A percentile compares a stretch with the other conserved stretches of the same genome.
Evolutionary conservation across 1,140 invertebrate genomes (phyloP).

Genomic region (Sycobia sp.): DNA sequence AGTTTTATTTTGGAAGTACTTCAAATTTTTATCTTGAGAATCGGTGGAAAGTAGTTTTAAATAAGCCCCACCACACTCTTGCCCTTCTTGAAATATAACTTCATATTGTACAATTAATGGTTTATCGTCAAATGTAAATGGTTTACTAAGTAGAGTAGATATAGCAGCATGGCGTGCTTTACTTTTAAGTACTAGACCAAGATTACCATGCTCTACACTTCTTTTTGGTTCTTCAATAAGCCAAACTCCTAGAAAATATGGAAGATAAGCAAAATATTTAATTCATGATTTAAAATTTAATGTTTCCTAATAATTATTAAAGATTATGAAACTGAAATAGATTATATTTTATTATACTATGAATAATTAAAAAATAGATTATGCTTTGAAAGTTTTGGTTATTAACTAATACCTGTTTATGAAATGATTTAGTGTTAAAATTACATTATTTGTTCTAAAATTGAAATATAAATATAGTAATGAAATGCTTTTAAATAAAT

Average conservation of each 20-base stretch:
- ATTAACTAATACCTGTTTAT: no score
- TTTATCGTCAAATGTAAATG: conserved; percentile 85
- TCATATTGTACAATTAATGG: conserved; percentile 95
- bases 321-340: not conserved
- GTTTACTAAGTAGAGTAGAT: conserved; percentile 76
- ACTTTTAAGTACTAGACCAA: conserved; percentile 89
- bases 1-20: conserved; percentile 92
- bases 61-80: conserved; percentile 98
- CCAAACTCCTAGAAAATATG: conserved; percentile 66
- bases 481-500: no score
- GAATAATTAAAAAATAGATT: not conserved
- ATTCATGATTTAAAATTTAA: conserved; percentile 3
- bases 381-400: no score
- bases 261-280: not conserved
- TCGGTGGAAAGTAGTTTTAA: conserved; percentile 85
- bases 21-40: conserved; percentile 73
- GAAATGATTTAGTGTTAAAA: no score
- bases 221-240: conserved; percentile 77
- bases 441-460: no score
- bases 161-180: conserved; percentile 98
- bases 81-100: conserved; percentile 86
- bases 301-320: not conserved
- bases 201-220: conserved; percentile 80
- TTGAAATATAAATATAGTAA: no score
- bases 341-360: no score